These are phyloP conservation scores for Chironomus tepperi DNA, from an alignment of 1,140 invertebrate genomes.

Conservation along the genomic window DNA sequence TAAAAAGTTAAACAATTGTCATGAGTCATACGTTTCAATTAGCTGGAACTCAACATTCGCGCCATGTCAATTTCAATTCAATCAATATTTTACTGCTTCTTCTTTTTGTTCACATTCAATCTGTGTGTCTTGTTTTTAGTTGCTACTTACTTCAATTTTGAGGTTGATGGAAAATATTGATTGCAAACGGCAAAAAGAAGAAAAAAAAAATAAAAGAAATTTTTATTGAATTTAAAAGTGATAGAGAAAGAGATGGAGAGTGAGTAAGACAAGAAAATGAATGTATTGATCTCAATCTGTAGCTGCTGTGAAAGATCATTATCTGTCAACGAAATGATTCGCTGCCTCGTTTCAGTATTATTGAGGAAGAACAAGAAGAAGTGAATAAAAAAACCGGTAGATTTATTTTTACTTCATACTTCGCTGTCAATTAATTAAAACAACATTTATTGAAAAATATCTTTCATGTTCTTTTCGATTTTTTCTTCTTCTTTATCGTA, in stretches of 20 bases:
- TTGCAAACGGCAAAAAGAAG: too few relatives aligned
- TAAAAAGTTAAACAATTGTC: background rate
- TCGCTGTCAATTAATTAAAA: conserved; percentile 23
- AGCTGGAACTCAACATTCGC: background rate
- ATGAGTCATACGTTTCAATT: conserved; percentile 7
- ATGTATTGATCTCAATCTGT: background rate
- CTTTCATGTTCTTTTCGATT: background rate
- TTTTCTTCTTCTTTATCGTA: background rate
- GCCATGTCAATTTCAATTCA: background rate
- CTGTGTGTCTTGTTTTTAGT: background rate
- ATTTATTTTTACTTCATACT: background rate
- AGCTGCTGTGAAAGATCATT: background rate
- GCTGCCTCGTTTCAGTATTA: background rate
- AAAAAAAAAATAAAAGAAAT: too few relatives aligned
- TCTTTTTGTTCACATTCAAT: background rate
- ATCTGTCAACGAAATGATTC: background rate
- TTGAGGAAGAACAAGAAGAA: background rate
- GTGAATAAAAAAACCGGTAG: background rate
- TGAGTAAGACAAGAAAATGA: too few relatives aligned
- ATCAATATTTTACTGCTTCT: background rate
- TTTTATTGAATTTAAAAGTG: too few relatives aligned
- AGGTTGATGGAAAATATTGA: too few relatives aligned
- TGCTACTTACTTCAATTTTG: background rate
- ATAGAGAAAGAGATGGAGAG: too few relatives aligned
- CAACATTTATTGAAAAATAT: conserved; percentile 17